Evolutionary conservation across 2,888 invertebrate species (phyloP).

Genomic region (Heliconius ismenius): DNA sequence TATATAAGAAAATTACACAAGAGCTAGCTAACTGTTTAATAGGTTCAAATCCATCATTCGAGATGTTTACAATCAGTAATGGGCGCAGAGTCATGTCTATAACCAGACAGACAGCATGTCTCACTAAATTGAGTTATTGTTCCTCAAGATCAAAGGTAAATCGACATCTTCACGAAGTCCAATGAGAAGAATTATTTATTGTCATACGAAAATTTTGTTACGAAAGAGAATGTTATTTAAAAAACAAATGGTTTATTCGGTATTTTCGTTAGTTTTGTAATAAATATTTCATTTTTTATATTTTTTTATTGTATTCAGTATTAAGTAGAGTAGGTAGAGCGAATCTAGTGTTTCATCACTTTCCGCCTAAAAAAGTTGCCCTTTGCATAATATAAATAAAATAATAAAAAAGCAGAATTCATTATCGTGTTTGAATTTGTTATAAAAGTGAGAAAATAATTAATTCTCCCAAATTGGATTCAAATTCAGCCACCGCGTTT

Average conservation of each 20-base stretch:
- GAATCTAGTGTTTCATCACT: not conserved
- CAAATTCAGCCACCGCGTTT: no score
- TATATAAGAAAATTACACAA: slow-evolving; percentile 7
- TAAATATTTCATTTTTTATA: not conserved
- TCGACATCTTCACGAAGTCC: not conserved
- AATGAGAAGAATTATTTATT: not conserved
- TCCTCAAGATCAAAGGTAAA: slow-evolving; percentile 4
- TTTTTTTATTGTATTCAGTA: not conserved
- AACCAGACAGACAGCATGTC: slow-evolving; percentile 14
- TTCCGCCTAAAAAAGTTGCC: not conserved
- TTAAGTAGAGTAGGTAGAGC: not conserved
- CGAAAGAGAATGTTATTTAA: not conserved
- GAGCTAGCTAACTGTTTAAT: slow-evolving; percentile 1
- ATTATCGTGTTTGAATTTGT: not conserved
- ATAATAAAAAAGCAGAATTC: not conserved
- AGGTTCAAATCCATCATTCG: not conserved
- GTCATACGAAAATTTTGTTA: not conserved
- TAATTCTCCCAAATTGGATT: no score
- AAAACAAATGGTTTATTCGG: not conserved
- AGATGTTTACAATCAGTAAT: slow-evolving; percentile 20
- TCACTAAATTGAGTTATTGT: slow-evolving; percentile 14
- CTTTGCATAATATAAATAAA: no score
- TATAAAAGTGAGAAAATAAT: not conserved
- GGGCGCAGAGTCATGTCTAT: slow-evolving; percentile 5
- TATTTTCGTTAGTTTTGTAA: no score